Evolutionary conservation across 2,888 invertebrate species (phyloP).

Genomic region (Mantis religiosa): DNA sequence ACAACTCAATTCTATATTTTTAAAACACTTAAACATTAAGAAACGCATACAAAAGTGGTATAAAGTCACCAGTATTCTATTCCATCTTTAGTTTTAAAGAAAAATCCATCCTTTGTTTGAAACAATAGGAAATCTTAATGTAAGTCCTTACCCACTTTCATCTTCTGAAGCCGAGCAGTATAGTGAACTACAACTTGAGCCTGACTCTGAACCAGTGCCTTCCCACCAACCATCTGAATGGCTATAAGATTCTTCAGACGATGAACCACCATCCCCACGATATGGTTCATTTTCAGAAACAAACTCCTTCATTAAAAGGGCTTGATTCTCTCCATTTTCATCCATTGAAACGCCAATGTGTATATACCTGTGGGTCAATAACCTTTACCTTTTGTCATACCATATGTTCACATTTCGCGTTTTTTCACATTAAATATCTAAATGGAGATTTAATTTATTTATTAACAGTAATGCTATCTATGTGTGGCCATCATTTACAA

Average conservation of each 20-base stretch:
- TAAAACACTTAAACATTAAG: no score
- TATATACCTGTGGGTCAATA: not conserved
- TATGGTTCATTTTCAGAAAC: conserved; percentile 25
- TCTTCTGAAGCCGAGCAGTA: conserved; percentile 32
- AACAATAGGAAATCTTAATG: no score
- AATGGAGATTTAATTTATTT: not conserved
- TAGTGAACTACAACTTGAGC: conserved; percentile 32
- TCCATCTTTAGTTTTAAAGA: no score
- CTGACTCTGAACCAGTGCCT: conserved; percentile 29
- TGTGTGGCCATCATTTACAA: not conserved
- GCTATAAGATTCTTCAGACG: conserved; percentile 25
- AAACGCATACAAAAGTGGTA: no score
- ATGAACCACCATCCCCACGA: conserved; percentile 26
- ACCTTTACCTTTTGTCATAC: not conserved
- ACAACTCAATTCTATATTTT: no score
- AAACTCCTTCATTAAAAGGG: conserved; percentile 23
- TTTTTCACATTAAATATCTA: not conserved
- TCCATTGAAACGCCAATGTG: conserved; percentile 12
- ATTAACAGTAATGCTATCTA: not conserved
- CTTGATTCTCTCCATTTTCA: conserved; percentile 27
- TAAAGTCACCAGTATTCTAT: no score
- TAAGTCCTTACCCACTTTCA: conserved; percentile 22
- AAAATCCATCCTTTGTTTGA: no score
- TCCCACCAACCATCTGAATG: conserved; percentile 33
- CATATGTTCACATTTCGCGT: not conserved